A percentile compares a stretch with the other conserved stretches of the same genome.
These are phyloP conservation scores for Gastrophysa polygoni DNA, from an alignment of 2,888 invertebrate species.

Conservation along the genomic window DNA sequence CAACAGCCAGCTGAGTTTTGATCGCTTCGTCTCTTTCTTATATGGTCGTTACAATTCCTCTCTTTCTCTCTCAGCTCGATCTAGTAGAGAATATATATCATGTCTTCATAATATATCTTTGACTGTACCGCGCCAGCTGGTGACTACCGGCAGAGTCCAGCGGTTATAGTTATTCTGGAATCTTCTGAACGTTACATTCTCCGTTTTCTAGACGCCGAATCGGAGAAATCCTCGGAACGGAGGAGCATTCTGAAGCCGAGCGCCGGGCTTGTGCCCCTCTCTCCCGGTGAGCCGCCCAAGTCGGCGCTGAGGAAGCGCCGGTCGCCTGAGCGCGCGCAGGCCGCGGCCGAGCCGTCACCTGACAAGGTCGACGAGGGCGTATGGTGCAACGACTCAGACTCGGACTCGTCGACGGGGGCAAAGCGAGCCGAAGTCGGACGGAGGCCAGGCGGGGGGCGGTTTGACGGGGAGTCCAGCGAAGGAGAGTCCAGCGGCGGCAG, in stretches of 20 bases:
- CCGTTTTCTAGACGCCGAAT: slow-evolving; percentile 19
- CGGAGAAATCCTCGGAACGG: slow-evolving; percentile 27
- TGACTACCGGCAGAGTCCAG: too few relatives aligned
- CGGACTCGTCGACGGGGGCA: slow-evolving; percentile 26
- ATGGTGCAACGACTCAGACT: slow-evolving; percentile 53
- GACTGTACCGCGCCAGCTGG: too few relatives aligned
- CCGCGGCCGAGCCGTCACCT: slow-evolving; percentile 39
- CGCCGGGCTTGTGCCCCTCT: too few relatives aligned
- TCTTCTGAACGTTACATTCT: too few relatives aligned
- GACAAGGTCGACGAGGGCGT: slow-evolving; percentile 56
- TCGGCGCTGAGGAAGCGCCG: slow-evolving; percentile 40
- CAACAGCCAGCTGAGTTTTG: too few relatives aligned
- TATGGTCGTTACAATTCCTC: too few relatives aligned
- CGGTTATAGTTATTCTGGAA: too few relatives aligned
- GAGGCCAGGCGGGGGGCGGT: slow-evolving; percentile 19
- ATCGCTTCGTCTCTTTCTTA: too few relatives aligned
- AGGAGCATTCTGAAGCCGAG: slow-evolving; percentile 37
- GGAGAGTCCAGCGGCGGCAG: slow-evolving; percentile 70
- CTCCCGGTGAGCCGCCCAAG: slow-evolving; percentile 28
- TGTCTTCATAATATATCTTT: too few relatives aligned
- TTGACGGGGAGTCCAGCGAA: slow-evolving; percentile 54
- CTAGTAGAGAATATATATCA: too few relatives aligned
- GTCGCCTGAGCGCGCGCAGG: slow-evolving; percentile 11
- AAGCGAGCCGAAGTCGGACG: slow-evolving; percentile 20
- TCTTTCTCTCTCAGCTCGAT: too few relatives aligned